Percentiles rank a stretch among this genome's conserved stretches.
Conservation (phyloP, 2,113 vertebrate genomes). For the Ceyx cyanopectus region DNA sequence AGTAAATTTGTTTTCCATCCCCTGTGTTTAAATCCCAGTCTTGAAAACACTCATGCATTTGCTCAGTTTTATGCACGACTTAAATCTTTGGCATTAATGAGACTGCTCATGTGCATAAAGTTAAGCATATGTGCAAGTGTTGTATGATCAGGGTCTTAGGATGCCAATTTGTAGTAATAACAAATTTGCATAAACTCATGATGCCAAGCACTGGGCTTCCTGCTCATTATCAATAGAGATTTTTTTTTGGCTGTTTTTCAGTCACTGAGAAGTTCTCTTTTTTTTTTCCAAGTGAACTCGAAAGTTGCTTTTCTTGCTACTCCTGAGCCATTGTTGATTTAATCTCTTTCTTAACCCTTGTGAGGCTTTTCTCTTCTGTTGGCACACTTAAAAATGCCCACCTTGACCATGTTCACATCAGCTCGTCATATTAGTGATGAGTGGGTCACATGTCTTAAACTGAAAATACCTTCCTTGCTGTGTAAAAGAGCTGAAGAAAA, state of each 20-base stretch:
- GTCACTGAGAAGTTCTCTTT: neutral
- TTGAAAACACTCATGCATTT: constrained; percentile 42
- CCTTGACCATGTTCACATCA: neutral
- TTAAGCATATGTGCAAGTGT: constrained; percentile 63
- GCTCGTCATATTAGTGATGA: neutral
- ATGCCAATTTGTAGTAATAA: constrained; percentile 68
- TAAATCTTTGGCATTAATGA: constrained; percentile 55
- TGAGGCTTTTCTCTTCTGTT: neutral
- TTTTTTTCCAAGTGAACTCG: neutral
- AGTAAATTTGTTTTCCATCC: constrained; percentile 67
- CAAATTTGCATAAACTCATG: constrained; percentile 57
- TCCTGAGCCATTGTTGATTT: neutral
- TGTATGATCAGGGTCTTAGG: constrained; percentile 58
- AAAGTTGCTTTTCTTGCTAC: neutral
- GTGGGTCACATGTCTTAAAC: neutral
- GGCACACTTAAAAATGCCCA: neutral
- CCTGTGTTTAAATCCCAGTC: constrained; percentile 61
- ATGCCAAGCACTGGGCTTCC: constrained; percentile 14
- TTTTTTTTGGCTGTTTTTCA: neutral
- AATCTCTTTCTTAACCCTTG: neutral
- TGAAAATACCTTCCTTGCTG: neutral
- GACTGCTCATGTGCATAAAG: constrained; percentile 66
- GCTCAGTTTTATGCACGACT: constrained; percentile 58
- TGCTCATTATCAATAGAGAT: constrained; percentile 36
- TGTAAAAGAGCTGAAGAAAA: neutral